Base-by-base conservation (phyloP, 1,140 invertebrate genomes). In the Drosophila sechellia region DNA sequence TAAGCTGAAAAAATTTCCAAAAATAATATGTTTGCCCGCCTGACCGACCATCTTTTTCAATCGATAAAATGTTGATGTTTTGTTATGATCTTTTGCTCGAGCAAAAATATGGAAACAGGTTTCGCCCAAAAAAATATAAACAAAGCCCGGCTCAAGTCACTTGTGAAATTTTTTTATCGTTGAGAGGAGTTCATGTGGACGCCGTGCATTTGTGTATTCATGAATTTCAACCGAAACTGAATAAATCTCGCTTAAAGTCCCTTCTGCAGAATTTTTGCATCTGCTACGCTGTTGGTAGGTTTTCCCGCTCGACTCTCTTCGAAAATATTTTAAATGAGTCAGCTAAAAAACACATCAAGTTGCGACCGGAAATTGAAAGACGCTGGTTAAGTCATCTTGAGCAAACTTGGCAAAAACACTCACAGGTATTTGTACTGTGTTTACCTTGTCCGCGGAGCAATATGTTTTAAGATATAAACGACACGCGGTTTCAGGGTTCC, bases 1-100 rank as follows among this genome's bases (percentile, higher is more conserved):
- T 86, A 87, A 85, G 74, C 64, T 59, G 55, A 77, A 48, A 74
- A 74, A 73, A 74, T 59, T 74, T 77, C 25, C 40, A 71, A 54
- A 66, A 52, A 68, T 48, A 68, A 55, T 68, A 55, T 48, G 17
- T 35, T 25, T 68, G 46, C 37, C 0, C 10, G 37, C 64, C 20
- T 22, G 20, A 22, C 0, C 10, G 20, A 22, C 64, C 46, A 74
- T 63, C 55, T 69, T 74, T 57, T 40, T 31, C 31, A 10, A 13
- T 10, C 31, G 34, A 55, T 61, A 35, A 34, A 55, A 56, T 52
- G 57, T 56, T 48, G 70, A 52, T 74, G 70, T 75, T 75, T 43
- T 50, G 73, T 75, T 75, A 74, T 64, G 71, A 74, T 74, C 64
- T 74, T 74, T 43, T n/a, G 45, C 17, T 64, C 34, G 40, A 45